These are phyloP conservation scores for Zaprionus gabonicus DNA, from an alignment of 1,140 invertebrate genomes.

Conservation along the genomic window DNA sequence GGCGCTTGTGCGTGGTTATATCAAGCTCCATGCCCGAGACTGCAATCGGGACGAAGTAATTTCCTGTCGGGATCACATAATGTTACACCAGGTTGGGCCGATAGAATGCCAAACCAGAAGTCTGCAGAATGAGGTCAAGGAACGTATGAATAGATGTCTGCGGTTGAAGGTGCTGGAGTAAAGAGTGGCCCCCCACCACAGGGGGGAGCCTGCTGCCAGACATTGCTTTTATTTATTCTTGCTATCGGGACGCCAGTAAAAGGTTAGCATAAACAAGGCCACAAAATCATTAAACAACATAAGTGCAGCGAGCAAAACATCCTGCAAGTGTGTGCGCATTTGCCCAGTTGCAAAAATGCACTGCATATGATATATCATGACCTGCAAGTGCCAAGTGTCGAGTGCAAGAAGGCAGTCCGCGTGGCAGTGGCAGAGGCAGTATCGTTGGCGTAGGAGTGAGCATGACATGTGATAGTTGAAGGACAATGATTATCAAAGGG, in stretches of 20 bases:
- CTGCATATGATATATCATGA: constrained; percentile 70
- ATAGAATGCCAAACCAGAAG: constrained; percentile 41
- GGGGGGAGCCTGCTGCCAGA: constrained; percentile 17
- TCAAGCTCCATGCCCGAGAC: constrained; percentile 49
- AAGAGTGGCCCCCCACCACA: background rate
- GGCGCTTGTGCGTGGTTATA: constrained; percentile 55
- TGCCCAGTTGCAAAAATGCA: constrained; percentile 43
- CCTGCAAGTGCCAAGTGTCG: constrained; percentile 57
- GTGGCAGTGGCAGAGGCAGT: no score
- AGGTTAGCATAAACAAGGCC: constrained; percentile 56
- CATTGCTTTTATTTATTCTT: constrained; percentile 43
- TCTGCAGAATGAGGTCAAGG: background rate
- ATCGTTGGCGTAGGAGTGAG: background rate
- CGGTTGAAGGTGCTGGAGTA: constrained; percentile 25
- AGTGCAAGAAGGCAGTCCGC: no score
- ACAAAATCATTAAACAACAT: constrained; percentile 67
- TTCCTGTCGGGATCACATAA: constrained; percentile 66
- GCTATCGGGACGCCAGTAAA: constrained; percentile 51
- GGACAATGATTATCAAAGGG: constrained; percentile 18
- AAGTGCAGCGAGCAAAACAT: constrained; percentile 57
- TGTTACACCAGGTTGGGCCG: constrained; percentile 65
- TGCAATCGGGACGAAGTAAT: constrained; percentile 69
- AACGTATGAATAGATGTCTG: constrained; percentile 47
- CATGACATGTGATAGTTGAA: constrained; percentile 22
- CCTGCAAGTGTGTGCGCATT: constrained; percentile 32